Base-by-base conservation (phyloP, 2,888 invertebrate species). In the Cephus nigrinus region DNA sequence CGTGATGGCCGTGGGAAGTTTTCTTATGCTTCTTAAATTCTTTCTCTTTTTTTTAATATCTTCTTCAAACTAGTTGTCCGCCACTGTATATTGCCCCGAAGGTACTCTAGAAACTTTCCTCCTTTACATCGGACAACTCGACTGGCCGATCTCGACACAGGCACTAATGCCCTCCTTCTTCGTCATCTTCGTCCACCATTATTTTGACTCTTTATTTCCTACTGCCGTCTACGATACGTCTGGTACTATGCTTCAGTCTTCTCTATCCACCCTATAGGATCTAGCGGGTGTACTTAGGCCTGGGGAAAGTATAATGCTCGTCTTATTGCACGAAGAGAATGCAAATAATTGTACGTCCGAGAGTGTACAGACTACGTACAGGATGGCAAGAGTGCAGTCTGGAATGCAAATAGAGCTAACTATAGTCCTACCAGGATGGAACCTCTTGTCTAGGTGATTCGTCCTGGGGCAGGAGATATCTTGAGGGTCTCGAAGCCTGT, bases 301-400 rank as follows among this genome's bases (percentile, higher is more conserved):
- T 2, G 35, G 36, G 31, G 33, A 71, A 33, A 36, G 74, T 74
- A 33, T 74, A 35, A 74, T n/a, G 33, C 32, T 74, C 74, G 74
- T 33, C 74, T 33, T 30, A 30, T 36, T 35, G 40, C 76, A 35
- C 5, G 23, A 35, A 33, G 81, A 85, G 87, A 90, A 89, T 88
- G 89, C 88, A 89, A 90, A 89, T 89, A 89, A 90, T 90, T 90
- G 87, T 89, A 87, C 84, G 85, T 80, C 83, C 80, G 83, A 81
- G 85, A 55, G 55, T 55, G 55, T 55, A 55, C 55, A 2, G 55
- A 23, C 55, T 55, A 23, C 83, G 81, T 83, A 82, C 81, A 83
- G 83, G 83, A 84, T 81, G 85, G 83, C 81, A 81, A 85, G 55
- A 55, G 85, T 82, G 85, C 83, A 84, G 84, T 83, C 82, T 80